These are phyloP conservation scores for Parasteatoda tepidariorum DNA, from an alignment of 1,140 invertebrate species.

Conservation along the genomic window DNA sequence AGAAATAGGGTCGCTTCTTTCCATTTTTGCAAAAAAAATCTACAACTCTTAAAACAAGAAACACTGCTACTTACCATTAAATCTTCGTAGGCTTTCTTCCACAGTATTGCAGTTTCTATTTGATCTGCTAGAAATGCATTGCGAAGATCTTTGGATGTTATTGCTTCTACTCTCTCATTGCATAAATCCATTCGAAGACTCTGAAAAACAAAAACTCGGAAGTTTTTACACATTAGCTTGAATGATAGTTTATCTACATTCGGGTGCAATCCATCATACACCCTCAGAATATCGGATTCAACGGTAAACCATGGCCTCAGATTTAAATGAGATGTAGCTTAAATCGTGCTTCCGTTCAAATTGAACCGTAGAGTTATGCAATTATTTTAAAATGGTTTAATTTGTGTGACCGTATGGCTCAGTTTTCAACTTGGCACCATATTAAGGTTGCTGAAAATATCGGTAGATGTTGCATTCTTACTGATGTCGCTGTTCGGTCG, in stretches of 20 bases:
- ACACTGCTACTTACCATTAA: constrained; percentile 6
- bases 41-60: neutral
- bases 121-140: constrained; percentile 15
- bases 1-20: neutral
- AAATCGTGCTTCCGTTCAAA: too few species aligned
- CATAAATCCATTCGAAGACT: constrained; percentile 11
- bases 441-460: too few species aligned
- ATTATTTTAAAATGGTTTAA: too few species aligned
- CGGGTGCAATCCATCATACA: neutral
- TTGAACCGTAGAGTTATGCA: too few species aligned
- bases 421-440: too few species aligned
- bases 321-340: too few species aligned
- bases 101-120: constrained; percentile 7
- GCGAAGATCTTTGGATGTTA: constrained; percentile 37
- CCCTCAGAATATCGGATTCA: neutral
- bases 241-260: neutral
- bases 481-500: too few species aligned
- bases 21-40: neutral
- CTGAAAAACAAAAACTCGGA: neutral
- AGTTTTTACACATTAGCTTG: neutral
- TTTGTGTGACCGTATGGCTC: too few species aligned
- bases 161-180: neutral
- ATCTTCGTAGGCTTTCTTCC: constrained; percentile 49
- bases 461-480: too few species aligned
- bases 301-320: neutral